Conservation (phyloP, 2,888 invertebrate species). For the Ganaspis brasiliensis region DNA sequence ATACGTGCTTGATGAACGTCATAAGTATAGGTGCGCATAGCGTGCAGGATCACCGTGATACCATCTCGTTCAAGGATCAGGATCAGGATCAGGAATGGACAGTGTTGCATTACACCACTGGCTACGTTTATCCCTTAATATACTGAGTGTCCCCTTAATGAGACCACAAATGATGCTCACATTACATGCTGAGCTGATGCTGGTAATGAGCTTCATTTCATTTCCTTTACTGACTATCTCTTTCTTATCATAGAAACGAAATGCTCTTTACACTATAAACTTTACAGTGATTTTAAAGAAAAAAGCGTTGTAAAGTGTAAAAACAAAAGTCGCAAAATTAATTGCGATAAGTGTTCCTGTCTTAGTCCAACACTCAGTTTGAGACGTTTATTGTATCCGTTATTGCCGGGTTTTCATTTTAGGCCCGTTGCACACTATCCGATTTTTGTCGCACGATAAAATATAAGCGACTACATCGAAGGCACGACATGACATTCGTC, state of each 20-base stretch:
- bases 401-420: too few relatives aligned
- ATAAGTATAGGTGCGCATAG: slow-evolving; percentile 48
- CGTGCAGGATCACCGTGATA: slow-evolving; percentile 68
- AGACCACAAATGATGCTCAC: slow-evolving; percentile 75
- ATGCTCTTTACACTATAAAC: neutral
- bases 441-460: too few relatives aligned
- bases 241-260: neutral
- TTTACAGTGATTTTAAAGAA: too few relatives aligned
- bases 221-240: neutral
- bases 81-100: slow-evolving; percentile 73
- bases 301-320: too few relatives aligned
- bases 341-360: too few relatives aligned
- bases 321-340: too few relatives aligned
- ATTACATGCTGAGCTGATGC: slow-evolving; percentile 62
- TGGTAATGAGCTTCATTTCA: neutral
- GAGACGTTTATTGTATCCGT: too few relatives aligned
- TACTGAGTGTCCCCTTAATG: slow-evolving; percentile 77
- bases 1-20: neutral
- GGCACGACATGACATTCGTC: too few relatives aligned
- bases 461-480: too few relatives aligned
- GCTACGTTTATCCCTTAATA: slow-evolving; percentile 76
- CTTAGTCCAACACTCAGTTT: too few relatives aligned
- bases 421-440: too few relatives aligned
- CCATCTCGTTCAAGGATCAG: slow-evolving; percentile 76
- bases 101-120: slow-evolving; percentile 77